Base-by-base conservation (phyloP, 2,113 vertebrate genomes). In the Dasyornis broadbenti region DNA sequence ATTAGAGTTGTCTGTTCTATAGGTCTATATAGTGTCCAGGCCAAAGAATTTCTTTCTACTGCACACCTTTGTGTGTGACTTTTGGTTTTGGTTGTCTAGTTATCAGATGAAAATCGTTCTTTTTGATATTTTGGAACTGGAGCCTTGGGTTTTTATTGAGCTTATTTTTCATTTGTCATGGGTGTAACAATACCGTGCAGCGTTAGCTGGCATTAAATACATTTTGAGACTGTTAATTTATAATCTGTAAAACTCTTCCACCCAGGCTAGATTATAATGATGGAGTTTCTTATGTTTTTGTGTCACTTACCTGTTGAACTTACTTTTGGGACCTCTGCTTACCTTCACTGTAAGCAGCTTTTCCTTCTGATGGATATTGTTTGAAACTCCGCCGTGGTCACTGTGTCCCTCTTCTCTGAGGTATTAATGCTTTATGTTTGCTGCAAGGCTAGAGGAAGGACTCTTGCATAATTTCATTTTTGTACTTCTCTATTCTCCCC, bases 231-330 rank as follows among this genome's bases (percentile, higher is more conserved):
- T 68, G 19, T 83, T 78, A 64, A 79, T 93, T 82, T 82, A 31
- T 77, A 63, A 90, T 81, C 63, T 87, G 44, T 73, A 86, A 89
- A 84, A 49, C 14, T 70, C 81, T 86, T 79, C 40, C 14, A 70
- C n/a, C 59, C 26, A 64, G 52, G 27, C 17, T 78, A 70, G 40
- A 83, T 59, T 83, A 15, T 73, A 88, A 72, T 28, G 53, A 61
- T 37, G 70, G 37, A 30, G 20, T 71, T 90, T 61, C 50, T 92
- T 89, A 69, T 9, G 56, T 66, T 44, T 96, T 91, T 68, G 71
- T 85, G 75, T 84, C 77, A 81, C 78, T 94, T 95, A 97, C 76
- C 92, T 91, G 75, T 80, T 92, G 91, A 93, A 80, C 40, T 84
- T 47, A 40, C 24, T 88, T 89, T 86, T 26, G 35, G 94, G 82